Conservation (phyloP, 2,888 invertebrate genomes). For the Stenoptilia bipunctidactyla region DNA sequence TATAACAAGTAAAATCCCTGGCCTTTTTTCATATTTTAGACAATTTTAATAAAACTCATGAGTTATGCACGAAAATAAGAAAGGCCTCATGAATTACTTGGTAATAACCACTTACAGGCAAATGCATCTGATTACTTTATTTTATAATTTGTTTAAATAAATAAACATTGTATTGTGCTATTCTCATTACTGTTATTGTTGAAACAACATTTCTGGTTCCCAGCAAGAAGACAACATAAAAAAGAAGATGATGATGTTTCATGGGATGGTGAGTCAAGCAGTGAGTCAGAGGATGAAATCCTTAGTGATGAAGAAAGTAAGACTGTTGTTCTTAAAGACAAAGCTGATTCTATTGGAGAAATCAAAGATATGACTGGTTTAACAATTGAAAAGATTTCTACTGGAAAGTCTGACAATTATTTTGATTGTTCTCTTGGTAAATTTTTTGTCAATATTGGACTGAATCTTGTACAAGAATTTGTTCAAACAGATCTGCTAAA, state of each 20-base stretch:
- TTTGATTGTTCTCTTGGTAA: conserved; percentile 91
- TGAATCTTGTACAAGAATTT: conserved; percentile 91
- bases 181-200: too few species aligned
- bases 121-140: too few species aligned
- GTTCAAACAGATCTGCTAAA: conserved; percentile 93
- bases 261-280: conserved; percentile 66
- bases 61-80: too few species aligned
- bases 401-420: conserved; percentile 75
- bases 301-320: conserved; percentile 43
- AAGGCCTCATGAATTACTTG: too few species aligned
- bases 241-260: conserved; percentile 68
- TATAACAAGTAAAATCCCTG: too few species aligned
- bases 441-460: conserved; percentile 92
- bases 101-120: too few species aligned
- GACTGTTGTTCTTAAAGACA: conserved; percentile 65
- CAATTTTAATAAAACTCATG: too few species aligned
- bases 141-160: too few species aligned
- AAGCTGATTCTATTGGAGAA: conserved; percentile 60
- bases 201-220: too few species aligned
- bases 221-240: conserved; percentile 31
- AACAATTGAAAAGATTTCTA: conserved; percentile 29
- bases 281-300: conserved; percentile 65
- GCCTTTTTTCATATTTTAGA: too few species aligned
- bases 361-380: conserved; percentile 54
- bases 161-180: too few species aligned